Conservation (phyloP, 2,797 vertebrate genomes). For the Sebastes hubbsi region DNA sequence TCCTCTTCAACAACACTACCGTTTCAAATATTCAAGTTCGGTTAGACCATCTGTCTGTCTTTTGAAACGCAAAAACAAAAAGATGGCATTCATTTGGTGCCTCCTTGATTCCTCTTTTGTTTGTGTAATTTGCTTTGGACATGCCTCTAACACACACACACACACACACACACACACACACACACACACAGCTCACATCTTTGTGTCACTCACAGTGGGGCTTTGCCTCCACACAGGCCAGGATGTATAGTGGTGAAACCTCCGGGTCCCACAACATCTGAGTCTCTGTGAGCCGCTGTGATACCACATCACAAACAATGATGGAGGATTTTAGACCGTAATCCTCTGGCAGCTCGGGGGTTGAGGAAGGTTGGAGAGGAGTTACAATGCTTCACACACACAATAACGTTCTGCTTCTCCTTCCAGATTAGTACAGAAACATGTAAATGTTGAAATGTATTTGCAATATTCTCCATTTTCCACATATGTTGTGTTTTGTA, state of each 20-base stretch:
- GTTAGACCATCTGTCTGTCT: constrained; percentile 67
- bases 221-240: background rate
- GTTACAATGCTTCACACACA: background rate
- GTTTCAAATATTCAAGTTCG: constrained; percentile 30
- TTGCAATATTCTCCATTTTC: background rate
- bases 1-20: background rate
- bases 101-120: constrained; percentile 66
- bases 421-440: background rate
- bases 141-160: background rate
- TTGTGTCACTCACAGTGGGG: constrained; percentile 29
- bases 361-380: constrained; percentile 1
- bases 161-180: constrained; percentile 5
- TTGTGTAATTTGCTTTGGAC: constrained; percentile 50
- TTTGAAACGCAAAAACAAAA: constrained; percentile 61
- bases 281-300: background rate
- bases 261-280: constrained; percentile 26
- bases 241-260: constrained; percentile 18
- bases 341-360: constrained; percentile 14
- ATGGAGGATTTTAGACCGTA: constrained; percentile 23
- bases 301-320: constrained; percentile 38
- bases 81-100: constrained; percentile 51
- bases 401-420: background rate
- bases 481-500: background rate
- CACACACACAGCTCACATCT: constrained; percentile 8
- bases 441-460: background rate